A percentile compares a stretch with the other conserved stretches of the same genome.
These are phyloP conservation scores for Acropora yongei DNA, from an alignment of 64 coral and sea anemone species.

Conservation along the genomic window DNA sequence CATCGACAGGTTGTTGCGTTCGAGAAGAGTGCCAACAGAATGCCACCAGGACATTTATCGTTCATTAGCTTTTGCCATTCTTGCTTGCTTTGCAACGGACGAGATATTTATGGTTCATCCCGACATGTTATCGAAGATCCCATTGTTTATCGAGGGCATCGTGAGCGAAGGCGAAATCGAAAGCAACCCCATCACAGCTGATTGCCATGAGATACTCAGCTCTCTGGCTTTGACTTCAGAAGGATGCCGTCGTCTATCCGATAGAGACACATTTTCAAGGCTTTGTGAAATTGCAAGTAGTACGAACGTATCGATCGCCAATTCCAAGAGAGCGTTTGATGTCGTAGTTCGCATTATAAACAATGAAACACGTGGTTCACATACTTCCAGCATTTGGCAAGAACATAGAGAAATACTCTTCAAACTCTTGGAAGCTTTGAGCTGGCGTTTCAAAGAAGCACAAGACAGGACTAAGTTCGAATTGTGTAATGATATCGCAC, in stretches of 20 bases:
- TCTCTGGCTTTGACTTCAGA: slow-evolving; percentile 43
- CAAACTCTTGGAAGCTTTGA: slow-evolving; percentile 25
- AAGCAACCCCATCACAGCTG: slow-evolving; percentile 2
- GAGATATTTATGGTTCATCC: slow-evolving; percentile 71
- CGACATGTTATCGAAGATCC: slow-evolving; percentile 78
- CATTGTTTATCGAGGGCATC: slow-evolving; percentile 50
- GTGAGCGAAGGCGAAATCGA: not conserved
- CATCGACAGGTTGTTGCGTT: slow-evolving; percentile 70
- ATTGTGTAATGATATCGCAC: slow-evolving; percentile 55
- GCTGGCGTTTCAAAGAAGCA: slow-evolving; percentile 55
- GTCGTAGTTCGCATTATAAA: slow-evolving; percentile 61
- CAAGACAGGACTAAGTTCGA: slow-evolving; percentile 81
- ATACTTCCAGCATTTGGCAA: slow-evolving; percentile 18
- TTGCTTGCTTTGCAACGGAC: slow-evolving; percentile 91
- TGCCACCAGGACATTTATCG: slow-evolving; percentile 68
- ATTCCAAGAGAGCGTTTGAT: slow-evolving; percentile 13
- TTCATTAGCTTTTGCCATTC: slow-evolving; percentile 80
- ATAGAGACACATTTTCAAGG: slow-evolving; percentile 21
- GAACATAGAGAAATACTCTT: slow-evolving; percentile 49
- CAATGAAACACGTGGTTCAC: slow-evolving; percentile 8
- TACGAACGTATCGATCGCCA: not conserved
- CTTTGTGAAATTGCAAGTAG: slow-evolving; percentile 35
- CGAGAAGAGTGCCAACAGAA: slow-evolving; percentile 58
- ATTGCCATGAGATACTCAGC: slow-evolving; percentile 68
- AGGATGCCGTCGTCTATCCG: slow-evolving; percentile 62